phyloP scores from a whole-genome alignment of 1,140 invertebrate genomes.

The Alviniconcha marisindica region DNA sequence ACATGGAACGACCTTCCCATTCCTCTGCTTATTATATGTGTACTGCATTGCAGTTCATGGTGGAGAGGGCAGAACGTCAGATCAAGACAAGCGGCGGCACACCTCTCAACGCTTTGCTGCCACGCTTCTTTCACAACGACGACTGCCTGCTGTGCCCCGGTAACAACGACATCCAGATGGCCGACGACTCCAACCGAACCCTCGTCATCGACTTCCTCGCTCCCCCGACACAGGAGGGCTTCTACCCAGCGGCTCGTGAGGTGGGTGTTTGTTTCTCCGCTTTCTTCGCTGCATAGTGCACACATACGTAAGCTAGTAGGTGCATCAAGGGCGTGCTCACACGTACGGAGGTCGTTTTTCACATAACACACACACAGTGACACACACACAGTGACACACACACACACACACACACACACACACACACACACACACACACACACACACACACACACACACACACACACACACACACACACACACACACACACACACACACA shows the following conservation, averaged over 20 bases:
- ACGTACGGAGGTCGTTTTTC: neutral
- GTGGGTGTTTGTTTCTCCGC: slow-evolving; percentile 40
- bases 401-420: too few relatives aligned
- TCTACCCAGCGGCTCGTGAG: slow-evolving; percentile 45
- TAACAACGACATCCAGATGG: slow-evolving; percentile 42
- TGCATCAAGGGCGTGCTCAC: too few relatives aligned
- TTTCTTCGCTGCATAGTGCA: too few relatives aligned
- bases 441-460: too few relatives aligned
- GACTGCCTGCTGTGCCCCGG: slow-evolving; percentile 50
- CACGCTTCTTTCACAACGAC: slow-evolving; percentile 49
- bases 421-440: too few relatives aligned
- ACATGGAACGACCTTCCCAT: too few relatives aligned
- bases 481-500: too few relatives aligned
- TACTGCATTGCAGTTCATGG: slow-evolving; percentile 42
- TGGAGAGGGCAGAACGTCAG: slow-evolving; percentile 45
- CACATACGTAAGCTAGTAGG: too few relatives aligned
- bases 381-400: too few relatives aligned
- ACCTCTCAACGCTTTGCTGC: slow-evolving; percentile 52
- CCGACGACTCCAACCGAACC: slow-evolving; percentile 41
- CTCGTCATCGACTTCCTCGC: slow-evolving; percentile 54
- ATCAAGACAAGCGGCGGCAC: slow-evolving; percentile 45
- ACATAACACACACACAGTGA: too few relatives aligned
- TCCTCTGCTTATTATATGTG: neutral
- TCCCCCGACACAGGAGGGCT: slow-evolving; percentile 48
- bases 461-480: too few relatives aligned